These are phyloP conservation scores for Stigmatopora nigra DNA, from an alignment of 2,113 vertebrate species.

Conservation along the genomic window DNA sequence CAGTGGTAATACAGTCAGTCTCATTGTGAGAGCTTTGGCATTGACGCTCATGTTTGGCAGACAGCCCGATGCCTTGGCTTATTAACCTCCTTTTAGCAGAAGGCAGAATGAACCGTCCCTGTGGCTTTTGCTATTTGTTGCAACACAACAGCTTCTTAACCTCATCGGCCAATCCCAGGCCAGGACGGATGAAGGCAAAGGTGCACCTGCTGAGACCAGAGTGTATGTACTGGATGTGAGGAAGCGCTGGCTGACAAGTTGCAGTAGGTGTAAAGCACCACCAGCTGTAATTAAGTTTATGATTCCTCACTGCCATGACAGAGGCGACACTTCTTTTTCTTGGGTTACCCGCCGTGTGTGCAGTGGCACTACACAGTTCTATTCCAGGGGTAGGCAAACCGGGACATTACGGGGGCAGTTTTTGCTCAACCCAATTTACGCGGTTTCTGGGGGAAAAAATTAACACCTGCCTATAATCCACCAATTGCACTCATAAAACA, in stretches of 20 bases:
- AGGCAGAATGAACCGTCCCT: constrained; percentile 51
- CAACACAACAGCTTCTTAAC: constrained; percentile 47
- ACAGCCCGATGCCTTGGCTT: constrained; percentile 68
- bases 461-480: too few species aligned
- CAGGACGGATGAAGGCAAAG: constrained; percentile 23
- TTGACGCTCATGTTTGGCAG: constrained; percentile 69
- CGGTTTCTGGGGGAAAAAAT: too few species aligned
- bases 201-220: constrained; percentile 19
- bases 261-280: constrained; percentile 23
- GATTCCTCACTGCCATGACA: constrained; percentile 29
- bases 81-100: constrained; percentile 69
- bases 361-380: constrained; percentile 49
- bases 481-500: too few species aligned
- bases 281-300: constrained; percentile 30
- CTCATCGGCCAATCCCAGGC: constrained; percentile 37
- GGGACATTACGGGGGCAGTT: too few species aligned
- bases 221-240: constrained; percentile 24
- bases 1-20: constrained; percentile 70
- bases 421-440: too few species aligned
- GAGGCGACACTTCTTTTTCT: constrained; percentile 29
- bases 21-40: constrained; percentile 66
- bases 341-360: constrained; percentile 31
- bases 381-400: constrained; percentile 4
- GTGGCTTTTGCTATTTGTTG: constrained; percentile 58
- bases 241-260: constrained; percentile 21